Conservation (phyloP, 2,888 invertebrate species). For the Norana najaformis region DNA sequence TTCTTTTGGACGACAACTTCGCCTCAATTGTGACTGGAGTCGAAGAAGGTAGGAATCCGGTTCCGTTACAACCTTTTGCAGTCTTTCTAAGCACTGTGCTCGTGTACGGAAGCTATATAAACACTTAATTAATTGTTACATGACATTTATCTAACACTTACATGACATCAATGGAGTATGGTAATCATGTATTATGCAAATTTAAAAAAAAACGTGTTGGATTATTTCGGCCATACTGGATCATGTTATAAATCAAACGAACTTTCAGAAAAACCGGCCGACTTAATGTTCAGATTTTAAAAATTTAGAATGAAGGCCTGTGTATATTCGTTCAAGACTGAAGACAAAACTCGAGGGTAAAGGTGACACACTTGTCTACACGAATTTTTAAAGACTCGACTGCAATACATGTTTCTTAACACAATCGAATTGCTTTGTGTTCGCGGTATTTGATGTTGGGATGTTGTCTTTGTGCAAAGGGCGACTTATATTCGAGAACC, state of each 20-base stretch:
- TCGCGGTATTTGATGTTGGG: background rate
- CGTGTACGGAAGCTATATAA: background rate
- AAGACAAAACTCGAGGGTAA: no score
- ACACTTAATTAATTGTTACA: background rate
- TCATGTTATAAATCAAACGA: no score
- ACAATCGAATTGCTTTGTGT: background rate
- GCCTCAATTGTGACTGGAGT: constrained; percentile 51
- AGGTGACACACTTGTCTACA: no score
- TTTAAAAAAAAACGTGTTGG: background rate
- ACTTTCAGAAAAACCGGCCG: no score
- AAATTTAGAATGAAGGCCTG: no score
- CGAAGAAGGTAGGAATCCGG: constrained; percentile 43
- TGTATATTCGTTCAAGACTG: no score
- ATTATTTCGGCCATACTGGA: background rate
- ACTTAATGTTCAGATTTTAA: no score
- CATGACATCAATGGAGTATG: background rate
- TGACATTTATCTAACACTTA: background rate
- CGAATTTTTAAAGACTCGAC: no score
- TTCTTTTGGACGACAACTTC: constrained; percentile 50
- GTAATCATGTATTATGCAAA: background rate
- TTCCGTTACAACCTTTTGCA: background rate
- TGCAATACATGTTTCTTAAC: no score
- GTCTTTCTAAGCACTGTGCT: background rate
- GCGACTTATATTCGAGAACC: background rate
- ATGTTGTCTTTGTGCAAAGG: constrained; percentile 19